Conservation (phyloP, 2,888 invertebrate genomes). For the Leistus spinibarbis region DNA sequence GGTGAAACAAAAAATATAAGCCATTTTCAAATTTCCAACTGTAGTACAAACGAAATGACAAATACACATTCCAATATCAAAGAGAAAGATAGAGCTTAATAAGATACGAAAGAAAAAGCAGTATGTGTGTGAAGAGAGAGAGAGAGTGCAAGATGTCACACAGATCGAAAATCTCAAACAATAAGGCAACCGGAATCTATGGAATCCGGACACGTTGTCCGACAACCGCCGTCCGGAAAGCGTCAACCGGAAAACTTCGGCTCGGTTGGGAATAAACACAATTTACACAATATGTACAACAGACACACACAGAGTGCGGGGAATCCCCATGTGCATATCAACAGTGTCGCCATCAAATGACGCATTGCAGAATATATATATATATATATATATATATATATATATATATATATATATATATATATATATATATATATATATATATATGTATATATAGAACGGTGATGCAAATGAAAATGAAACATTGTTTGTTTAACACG, state of each 20-base stretch:
- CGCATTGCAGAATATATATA: not conserved
- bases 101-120: no score
- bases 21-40: no score
- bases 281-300: not conserved
- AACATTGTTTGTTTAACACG: no score
- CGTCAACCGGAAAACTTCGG: not conserved
- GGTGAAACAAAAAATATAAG: no score
- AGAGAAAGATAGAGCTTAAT: no score
- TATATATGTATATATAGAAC: not conserved
- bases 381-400: not conserved
- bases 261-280: slow-evolving; percentile 5
- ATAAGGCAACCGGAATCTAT: not conserved
- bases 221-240: not conserved
- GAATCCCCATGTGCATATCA: not conserved
- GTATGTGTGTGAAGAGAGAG: no score
- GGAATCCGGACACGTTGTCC: not conserved
- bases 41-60: no score
- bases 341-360: not conserved
- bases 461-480: not conserved
- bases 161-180: slow-evolving; percentile 1
- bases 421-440: not conserved
- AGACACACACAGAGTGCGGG: not conserved
- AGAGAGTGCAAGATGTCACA: slow-evolving; percentile 2
- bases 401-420: not conserved
- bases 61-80: no score